Percentiles rank a stretch among this genome's conserved stretches.
These are phyloP conservation scores for Pecten maximus DNA, from an alignment of 2,888 invertebrate genomes.

Conservation along the genomic window DNA sequence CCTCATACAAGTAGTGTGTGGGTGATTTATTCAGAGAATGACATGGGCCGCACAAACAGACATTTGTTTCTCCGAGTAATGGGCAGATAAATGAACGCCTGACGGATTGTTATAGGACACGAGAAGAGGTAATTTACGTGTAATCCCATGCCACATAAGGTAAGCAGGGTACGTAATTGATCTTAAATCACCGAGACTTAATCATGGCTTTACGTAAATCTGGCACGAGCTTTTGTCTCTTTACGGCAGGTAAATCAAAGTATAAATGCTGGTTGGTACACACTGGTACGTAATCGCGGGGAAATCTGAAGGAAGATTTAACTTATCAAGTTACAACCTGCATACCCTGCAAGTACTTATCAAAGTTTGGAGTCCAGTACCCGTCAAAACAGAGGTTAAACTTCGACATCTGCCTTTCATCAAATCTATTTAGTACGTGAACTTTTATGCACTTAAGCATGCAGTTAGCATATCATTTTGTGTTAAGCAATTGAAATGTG, in stretches of 20 bases:
- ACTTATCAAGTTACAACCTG: constrained; percentile 5
- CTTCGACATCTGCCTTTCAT: constrained; percentile 11
- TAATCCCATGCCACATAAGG: constrained; percentile 38
- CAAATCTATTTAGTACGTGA: constrained; percentile 19
- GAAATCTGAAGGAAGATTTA: not conserved
- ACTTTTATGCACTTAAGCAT: not conserved
- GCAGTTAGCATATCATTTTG: constrained; percentile 26
- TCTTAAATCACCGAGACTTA: constrained; percentile 15
- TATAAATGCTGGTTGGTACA: not conserved
- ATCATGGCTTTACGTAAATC: constrained; percentile 33
- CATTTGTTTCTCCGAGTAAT: constrained; percentile 47
- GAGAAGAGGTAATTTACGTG: constrained; percentile 45
- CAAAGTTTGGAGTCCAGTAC: not conserved
- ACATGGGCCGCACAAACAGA: constrained; percentile 42
- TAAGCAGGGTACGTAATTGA: constrained; percentile 7
- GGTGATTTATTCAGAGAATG: not conserved
- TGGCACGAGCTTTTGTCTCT: constrained; percentile 8
- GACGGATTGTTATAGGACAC: constrained; percentile 44
- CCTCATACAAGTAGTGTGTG: not conserved
- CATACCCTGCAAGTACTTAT: not conserved
- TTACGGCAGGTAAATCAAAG: not conserved
- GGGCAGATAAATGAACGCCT: constrained; percentile 43
- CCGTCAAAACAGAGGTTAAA: constrained; percentile 26
- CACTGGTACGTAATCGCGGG: not conserved
- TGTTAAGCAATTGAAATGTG: constrained; percentile 25